phyloP scores from a whole-genome alignment of 2,113 vertebrate genomes.

The Helogale parvula region DNA sequence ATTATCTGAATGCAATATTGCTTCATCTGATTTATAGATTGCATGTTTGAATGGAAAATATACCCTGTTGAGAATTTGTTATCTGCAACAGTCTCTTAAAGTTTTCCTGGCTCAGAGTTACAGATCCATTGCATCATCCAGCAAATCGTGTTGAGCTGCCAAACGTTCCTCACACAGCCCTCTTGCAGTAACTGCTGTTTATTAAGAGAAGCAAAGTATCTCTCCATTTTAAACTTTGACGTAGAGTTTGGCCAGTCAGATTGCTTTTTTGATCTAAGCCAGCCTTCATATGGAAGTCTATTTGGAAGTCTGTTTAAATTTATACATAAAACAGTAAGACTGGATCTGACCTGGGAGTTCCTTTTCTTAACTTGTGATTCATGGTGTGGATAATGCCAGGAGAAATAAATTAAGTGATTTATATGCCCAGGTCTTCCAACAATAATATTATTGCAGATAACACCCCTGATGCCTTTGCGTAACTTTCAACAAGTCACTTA shows the following conservation, averaged over 20 bases:
- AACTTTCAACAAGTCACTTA: constrained; percentile 12
- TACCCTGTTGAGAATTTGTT: neutral
- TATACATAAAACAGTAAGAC: neutral
- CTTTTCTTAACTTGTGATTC: constrained; percentile 24
- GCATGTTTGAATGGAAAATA: constrained; percentile 48
- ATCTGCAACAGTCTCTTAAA: neutral
- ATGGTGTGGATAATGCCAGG: neutral
- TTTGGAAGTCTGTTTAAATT: neutral
- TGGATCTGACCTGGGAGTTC: neutral
- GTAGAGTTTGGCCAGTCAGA: neutral
- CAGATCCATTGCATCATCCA: constrained; percentile 47
- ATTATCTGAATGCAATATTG: neutral
- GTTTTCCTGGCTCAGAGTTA: constrained; percentile 19
- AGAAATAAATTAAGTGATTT: constrained; percentile 37
- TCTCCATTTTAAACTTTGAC: neutral
- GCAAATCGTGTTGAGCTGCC: neutral
- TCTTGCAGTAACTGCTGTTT: neutral
- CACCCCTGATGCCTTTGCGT: neutral
- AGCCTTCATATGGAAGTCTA: constrained; percentile 10
- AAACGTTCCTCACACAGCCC: neutral
- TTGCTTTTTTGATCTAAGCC: neutral
- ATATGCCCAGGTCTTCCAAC: neutral
- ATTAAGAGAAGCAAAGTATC: neutral
- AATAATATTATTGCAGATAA: neutral
- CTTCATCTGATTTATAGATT: neutral